Evolutionary conservation across 2,113 vertebrate species (phyloP).

Genomic region (Platycercus adscitus): DNA sequence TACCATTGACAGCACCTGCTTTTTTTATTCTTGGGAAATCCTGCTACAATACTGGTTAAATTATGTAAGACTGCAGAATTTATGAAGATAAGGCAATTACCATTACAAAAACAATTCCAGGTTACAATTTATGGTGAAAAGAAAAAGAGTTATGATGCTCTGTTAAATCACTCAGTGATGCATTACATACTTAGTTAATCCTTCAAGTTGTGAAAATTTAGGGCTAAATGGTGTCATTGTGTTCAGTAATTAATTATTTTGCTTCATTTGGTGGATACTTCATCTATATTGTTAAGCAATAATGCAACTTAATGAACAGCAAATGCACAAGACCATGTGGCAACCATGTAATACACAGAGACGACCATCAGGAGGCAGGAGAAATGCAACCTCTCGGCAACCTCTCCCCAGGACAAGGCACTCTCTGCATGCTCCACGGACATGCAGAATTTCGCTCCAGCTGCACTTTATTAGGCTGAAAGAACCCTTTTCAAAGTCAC

Average conservation of each 20-base stretch:
- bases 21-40: slow-evolving; percentile 78
- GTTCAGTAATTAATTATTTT: slow-evolving; percentile 65
- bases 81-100: slow-evolving; percentile 81
- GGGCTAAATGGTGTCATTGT: slow-evolving; percentile 50
- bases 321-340: neutral
- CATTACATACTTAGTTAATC: slow-evolving; percentile 67
- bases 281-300: neutral
- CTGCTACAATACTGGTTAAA: slow-evolving; percentile 76
- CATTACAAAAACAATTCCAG: slow-evolving; percentile 77
- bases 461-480: neutral
- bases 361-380: neutral
- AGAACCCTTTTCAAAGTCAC: neutral
- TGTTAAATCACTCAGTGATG: slow-evolving; percentile 69
- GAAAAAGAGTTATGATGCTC: slow-evolving; percentile 73
- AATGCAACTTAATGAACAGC: neutral
- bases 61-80: slow-evolving; percentile 78
- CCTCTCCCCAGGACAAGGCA: neutral
- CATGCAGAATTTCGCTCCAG: neutral
- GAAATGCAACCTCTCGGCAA: neutral
- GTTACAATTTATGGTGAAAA: slow-evolving; percentile 74
- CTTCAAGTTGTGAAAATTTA: slow-evolving; percentile 64
- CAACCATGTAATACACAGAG: neutral
- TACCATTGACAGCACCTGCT: slow-evolving; percentile 76
- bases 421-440: too few species aligned
- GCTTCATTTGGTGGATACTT: slow-evolving; percentile 45